Evolutionary conservation across 2,113 vertebrate species (phyloP), one percentile per base, ranked within the genome.

Genomic region (Pseudolaguvia tuberculata): DNA sequence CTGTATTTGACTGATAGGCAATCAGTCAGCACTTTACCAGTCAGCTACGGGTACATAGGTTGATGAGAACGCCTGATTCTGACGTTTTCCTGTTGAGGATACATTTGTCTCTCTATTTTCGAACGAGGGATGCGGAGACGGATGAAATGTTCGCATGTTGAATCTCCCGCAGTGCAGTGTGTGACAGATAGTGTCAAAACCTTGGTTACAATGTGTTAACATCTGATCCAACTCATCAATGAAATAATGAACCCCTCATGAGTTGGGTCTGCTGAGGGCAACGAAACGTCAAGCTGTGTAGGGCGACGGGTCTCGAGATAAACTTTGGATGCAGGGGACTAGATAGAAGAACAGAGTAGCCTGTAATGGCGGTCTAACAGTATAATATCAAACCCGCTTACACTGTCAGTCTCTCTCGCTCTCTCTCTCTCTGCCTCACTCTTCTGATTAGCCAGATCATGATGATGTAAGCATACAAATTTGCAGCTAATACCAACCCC

Each of bases 21-120:
- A 77, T 77, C 55, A 73, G 42, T 71, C 71, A 72, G 67, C 39
- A 75, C 58, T 68, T 77, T 48, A 71, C 52, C 45, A 70, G 47
- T 45, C 58, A 61, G 63, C 27, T 63, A 69, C 14, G 21, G 67
- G 53, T 69, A 18, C n/a, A 67, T 67, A 75, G 72, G 77, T 74
- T 69, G 72, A 73, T 81, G 77, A 80, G 67, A 71, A 61, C 77
- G 79, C 65, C 45, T 68, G 70, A 42, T 72, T 31, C 15, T 8
- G 27, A 25, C 21, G 47, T 42, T 68, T 9, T 18, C 20, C 25
- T 29, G 63, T 27, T 25, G 53, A 27, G 29, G 23, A 69, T 25
- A 76, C 17, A 68, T 27, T 59, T 31, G 39, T 76, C 42, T 31
- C 1, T 15, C 14, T 53, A 52, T 47, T 57, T 50, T 10, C 7